phyloP scores from a whole-genome alignment of 2,888 invertebrate genomes.

The Microctonus hyperodae region DNA sequence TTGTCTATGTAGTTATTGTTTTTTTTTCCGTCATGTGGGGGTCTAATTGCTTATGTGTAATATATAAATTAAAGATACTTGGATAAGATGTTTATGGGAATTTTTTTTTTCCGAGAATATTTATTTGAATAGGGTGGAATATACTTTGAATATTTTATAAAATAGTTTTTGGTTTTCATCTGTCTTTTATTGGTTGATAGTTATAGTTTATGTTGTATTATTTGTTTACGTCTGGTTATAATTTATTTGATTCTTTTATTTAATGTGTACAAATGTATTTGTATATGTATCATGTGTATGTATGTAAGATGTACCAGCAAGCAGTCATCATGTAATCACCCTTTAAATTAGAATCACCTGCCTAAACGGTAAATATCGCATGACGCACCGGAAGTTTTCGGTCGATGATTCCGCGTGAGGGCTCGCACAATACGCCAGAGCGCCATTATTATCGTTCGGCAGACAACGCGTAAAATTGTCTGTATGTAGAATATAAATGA shows the following conservation, averaged over 20 bases:
- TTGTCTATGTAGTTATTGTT: slow-evolving; percentile 37
- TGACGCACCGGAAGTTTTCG: slow-evolving; percentile 49
- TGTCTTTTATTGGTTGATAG: too few species aligned
- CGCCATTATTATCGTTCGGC: neutral
- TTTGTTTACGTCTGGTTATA: too few species aligned
- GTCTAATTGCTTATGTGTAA: neutral
- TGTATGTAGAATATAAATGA: neutral
- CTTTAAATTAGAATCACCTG: slow-evolving; percentile 51
- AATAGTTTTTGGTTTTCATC: too few species aligned
- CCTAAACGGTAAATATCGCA: slow-evolving; percentile 50
- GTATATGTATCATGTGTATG: neutral
- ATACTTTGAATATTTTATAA: too few species aligned
- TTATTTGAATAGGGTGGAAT: too few species aligned
- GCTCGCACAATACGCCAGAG: neutral
- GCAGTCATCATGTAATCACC: slow-evolving; percentile 38
- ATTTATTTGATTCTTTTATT: too few species aligned
- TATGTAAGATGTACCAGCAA: neutral
- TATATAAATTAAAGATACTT: neutral
- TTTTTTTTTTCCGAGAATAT: too few species aligned
- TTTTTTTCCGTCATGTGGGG: slow-evolving; percentile 42
- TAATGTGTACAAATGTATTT: neutral
- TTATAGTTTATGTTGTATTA: too few species aligned
- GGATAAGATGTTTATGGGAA: neutral
- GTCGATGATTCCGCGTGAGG: slow-evolving; percentile 33
- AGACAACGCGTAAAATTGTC: neutral